Base-by-base conservation (phyloP, 30 jellyfish, hydroid and myxozoan species). In the Haliclystus octoradiatus region DNA sequence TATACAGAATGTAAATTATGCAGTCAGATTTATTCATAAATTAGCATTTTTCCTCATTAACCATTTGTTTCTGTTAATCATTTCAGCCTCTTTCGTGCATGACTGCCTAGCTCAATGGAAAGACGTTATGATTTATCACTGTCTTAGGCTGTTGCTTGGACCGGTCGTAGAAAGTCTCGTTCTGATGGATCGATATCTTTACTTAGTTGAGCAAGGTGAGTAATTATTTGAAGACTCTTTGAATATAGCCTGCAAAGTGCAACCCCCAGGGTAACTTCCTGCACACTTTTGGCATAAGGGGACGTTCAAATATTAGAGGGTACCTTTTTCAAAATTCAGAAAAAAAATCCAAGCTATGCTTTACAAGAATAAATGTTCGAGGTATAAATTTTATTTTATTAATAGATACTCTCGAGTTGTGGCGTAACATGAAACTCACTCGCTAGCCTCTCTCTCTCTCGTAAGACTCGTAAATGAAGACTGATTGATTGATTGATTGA, bases 161-260 rank as follows among this genome's bases (percentile, higher is more conserved):
- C 96, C 96, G 3, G 94, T 85, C n/a, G 70, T 85, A 19, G 96
- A 85, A 62, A 70, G 90, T 61, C 67, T 85, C 19, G 82, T 69
- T 19, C 69, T 85, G 65, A 19, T 73, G 14, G 96, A 85, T 60
- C 73, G 88, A 52, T 53, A 7, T 49, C 53, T 79, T 35, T 78
- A 69, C 72, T 52, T 85, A 63, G 49, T 1, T 2, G 96, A 85
- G 65, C 2, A 57, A 2, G 96, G 96, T 85, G 63, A 7, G 87
- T 52, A 33, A n/a, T 50, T 29, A 0, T 7, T 66, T 1, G 40
- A 0, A 34, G 4, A 32, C 19, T 46, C 12, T 46, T 12, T 46
- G 19, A 46, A 7, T 46, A 46, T 46, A 46, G 19, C 12, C 19
- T 46, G 60, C 19, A 22, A 23, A 23, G n/a, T n/a, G n/a, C n/a